Evolutionary conservation across 2,113 vertebrate species (phyloP).

Genomic region (Acrocephalus arundinaceus): DNA sequence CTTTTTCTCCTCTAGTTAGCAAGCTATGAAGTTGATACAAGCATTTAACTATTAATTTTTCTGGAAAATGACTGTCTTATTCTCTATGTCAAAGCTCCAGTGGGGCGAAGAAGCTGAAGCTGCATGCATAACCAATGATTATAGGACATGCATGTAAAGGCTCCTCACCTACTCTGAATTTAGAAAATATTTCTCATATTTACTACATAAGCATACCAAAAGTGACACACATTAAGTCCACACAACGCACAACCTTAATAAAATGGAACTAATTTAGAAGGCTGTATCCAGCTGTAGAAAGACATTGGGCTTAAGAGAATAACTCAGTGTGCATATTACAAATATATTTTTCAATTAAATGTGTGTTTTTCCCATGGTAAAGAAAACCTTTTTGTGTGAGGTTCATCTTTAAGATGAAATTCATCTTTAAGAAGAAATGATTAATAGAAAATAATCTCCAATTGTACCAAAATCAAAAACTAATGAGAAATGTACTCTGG

Average conservation of each 20-base stretch:
- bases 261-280: neutral
- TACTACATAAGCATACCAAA: neutral
- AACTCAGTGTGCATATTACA: neutral
- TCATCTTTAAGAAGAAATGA: neutral
- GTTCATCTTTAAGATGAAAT: neutral
- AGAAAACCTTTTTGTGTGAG: neutral
- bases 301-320: neutral
- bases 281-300: neutral
- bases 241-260: neutral
- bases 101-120: neutral
- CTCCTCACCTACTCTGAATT: neutral
- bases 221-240: neutral
- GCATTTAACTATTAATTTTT: neutral
- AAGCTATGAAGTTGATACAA: neutral
- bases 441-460: neutral
- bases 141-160: neutral
- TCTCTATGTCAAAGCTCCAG: constrained; percentile 4
- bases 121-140: constrained; percentile 29
- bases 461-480: neutral
- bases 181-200: constrained; percentile 34
- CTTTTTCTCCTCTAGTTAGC: neutral
- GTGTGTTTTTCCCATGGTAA: neutral
- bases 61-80: neutral
- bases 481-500: neutral
- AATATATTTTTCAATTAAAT: neutral